These are phyloP conservation scores for Pseudomyrmex dendroicus DNA, from an alignment of 1,140 invertebrate species.

Conservation along the genomic window DNA sequence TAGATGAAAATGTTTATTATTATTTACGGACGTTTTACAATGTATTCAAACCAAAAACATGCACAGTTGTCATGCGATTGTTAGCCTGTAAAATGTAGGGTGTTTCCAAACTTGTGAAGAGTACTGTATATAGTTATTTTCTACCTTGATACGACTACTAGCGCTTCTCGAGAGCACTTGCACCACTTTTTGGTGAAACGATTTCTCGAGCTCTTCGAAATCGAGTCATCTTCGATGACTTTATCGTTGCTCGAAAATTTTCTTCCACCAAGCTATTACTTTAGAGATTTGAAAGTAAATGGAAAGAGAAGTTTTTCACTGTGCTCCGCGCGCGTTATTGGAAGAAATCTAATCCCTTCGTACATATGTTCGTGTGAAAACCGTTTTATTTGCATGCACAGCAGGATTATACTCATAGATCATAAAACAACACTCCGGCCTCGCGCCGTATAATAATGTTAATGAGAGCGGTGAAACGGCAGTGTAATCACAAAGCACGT, in stretches of 20 bases:
- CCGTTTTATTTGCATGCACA: conserved; percentile 21
- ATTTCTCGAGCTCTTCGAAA: not conserved
- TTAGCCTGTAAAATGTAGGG: too few species aligned
- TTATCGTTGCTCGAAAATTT: not conserved
- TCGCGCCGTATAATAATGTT: conserved; percentile 41
- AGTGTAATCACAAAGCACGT: conserved; percentile 45
- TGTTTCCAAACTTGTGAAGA: too few species aligned
- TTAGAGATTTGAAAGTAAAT: too few species aligned
- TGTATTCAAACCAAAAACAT: too few species aligned
- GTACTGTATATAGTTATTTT: too few species aligned
- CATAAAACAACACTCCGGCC: conserved; percentile 33
- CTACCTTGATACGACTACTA: too few species aligned
- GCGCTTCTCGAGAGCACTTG: too few species aligned
- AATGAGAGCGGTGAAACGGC: conserved; percentile 29
- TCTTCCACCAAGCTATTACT: not conserved
- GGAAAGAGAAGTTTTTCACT: too few species aligned
- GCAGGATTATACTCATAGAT: conserved; percentile 1
- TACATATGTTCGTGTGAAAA: not conserved
- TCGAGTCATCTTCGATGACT: not conserved
- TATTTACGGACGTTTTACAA: too few species aligned
- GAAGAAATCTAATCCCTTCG: not conserved
- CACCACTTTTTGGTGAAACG: too few species aligned
- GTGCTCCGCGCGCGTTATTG: not conserved
- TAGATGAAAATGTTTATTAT: too few species aligned
- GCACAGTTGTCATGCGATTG: too few species aligned